Base-by-base conservation (phyloP, 2,888 invertebrate genomes). In the Lithophane ornitopus region DNA sequence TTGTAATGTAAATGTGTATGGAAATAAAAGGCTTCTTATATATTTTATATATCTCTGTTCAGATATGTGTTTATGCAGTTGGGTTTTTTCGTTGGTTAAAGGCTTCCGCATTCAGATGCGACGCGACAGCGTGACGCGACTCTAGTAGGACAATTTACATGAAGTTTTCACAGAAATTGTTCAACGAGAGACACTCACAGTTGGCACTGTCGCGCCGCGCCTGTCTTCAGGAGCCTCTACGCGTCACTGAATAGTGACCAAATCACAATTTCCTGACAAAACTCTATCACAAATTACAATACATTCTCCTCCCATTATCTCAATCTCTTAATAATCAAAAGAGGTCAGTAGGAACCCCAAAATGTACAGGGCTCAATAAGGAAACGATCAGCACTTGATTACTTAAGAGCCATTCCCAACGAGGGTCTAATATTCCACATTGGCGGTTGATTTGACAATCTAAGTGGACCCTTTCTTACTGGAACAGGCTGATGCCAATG, bases 371-470 rank as follows among this genome's bases (percentile, higher is more conserved):
- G 75, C 46, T 86, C 81, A 76, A 78, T 81, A 78, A 78, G 74
- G 62, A 74, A 76, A 65, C 76, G 41, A 74, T 86, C 78, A 81
- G 65, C 70, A 66, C 68, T 74, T 76, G 41, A 74, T 85, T 66
- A 79, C 49, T 22, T 22, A 49, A 22, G 76, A 61, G 58, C 28
- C 58, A 69, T 69, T 12, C 77, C 73, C 78, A 81, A 86, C 68
- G 77, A 85, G 74, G 78, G 84, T 86, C 81, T 86, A 84, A 84
- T 84, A 84, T 86, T 76, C 70, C 41, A 26, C 63, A 63, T 61
- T 59, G 66, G 59, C 77, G 65, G 75, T 80, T 84, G 73, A 80
- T 86, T 86, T 76, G 78, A 78, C 73, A 68, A 72, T 28, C 74
- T 71, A 74, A 86, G 68, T 84, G 41, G 41, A 66, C 39, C 76